Percentiles rank a stretch among this genome's conserved stretches.
These are phyloP conservation scores for Cladopsammia gracilis DNA, from an alignment of 64 coral and sea anemone genomes.

Conservation along the genomic window DNA sequence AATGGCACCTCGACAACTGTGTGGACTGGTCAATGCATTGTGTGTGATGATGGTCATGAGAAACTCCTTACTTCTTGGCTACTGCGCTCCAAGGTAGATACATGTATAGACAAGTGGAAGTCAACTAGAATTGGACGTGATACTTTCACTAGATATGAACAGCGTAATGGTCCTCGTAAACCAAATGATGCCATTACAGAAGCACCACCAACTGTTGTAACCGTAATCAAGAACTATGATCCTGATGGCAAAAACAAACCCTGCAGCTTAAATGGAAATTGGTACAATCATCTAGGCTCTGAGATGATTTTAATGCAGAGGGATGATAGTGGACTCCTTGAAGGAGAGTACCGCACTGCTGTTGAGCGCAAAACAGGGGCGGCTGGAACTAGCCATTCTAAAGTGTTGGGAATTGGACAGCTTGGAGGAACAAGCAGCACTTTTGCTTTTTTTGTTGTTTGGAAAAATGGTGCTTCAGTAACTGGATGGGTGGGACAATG, in stretches of 20 bases:
- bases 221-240: neutral
- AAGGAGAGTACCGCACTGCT: slow-evolving; percentile 93
- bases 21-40: slow-evolving; percentile 87
- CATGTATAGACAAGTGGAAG: slow-evolving; percentile 94
- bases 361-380: slow-evolving; percentile 85
- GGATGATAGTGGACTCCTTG: slow-evolving; percentile 33
- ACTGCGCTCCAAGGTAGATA: slow-evolving; percentile 82
- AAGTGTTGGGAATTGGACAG: slow-evolving; percentile 72
- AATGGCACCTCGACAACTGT: slow-evolving; percentile 88
- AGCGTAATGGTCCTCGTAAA: slow-evolving; percentile 71
- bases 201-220: neutral
- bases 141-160: slow-evolving; percentile 86
- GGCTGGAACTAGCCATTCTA: slow-evolving; percentile 79
- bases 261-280: slow-evolving; percentile 76
- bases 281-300: slow-evolving; percentile 91
- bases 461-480: slow-evolving; percentile 75
- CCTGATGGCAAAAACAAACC: slow-evolving; percentile 57
- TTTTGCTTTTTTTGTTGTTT: slow-evolving; percentile 91
- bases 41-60: slow-evolving; percentile 85
- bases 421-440: slow-evolving; percentile 67
- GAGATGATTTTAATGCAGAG: slow-evolving; percentile 84
- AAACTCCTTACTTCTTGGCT: slow-evolving; percentile 90
- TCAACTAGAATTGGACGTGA: slow-evolving; percentile 81
- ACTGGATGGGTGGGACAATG: slow-evolving; percentile 96
- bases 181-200: slow-evolving; percentile 20